Evolutionary conservation across 2,888 invertebrate genomes (phyloP).

Genomic region (Arenicola marina): DNA sequence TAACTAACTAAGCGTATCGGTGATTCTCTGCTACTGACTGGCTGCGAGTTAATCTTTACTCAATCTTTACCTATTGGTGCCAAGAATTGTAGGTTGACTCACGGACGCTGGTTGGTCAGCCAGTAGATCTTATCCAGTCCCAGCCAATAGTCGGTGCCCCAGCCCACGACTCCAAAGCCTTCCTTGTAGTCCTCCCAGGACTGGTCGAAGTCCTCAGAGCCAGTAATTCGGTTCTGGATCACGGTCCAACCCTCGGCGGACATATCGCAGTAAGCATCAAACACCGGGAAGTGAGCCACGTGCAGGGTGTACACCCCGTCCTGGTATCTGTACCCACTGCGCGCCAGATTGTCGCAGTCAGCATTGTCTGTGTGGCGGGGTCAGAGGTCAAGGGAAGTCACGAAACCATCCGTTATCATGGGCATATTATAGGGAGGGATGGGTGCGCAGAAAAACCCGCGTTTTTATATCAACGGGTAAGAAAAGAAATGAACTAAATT

Average conservation of each 20-base stretch:
- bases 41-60: too few relatives aligned
- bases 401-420: too few relatives aligned
- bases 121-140: slow-evolving; percentile 20
- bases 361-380: slow-evolving; percentile 11
- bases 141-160: slow-evolving; percentile 18
- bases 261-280: slow-evolving; percentile 20
- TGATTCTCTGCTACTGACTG: too few relatives aligned
- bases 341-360: slow-evolving; percentile 13
- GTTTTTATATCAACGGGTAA: too few relatives aligned
- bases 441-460: too few relatives aligned
- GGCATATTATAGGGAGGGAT: not conserved
- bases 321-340: slow-evolving; percentile 2
- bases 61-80: too few relatives aligned
- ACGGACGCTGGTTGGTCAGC: slow-evolving; percentile 18
- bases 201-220: slow-evolving; percentile 9
- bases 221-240: slow-evolving; percentile 11
- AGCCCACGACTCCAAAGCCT: slow-evolving; percentile 17
- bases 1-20: too few relatives aligned
- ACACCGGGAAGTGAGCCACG: not conserved
- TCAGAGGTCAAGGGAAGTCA: too few relatives aligned
- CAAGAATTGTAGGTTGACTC: not conserved
- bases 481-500: too few relatives aligned
- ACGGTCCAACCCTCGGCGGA: slow-evolving; percentile 21
- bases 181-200: slow-evolving; percentile 17
- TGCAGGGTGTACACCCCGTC: slow-evolving; percentile 15